A percentile compares a stretch with the other conserved stretches of the same genome.
phyloP scores from a whole-genome alignment of 2,797 vertebrate genomes.

The Salmo trutta region DNA sequence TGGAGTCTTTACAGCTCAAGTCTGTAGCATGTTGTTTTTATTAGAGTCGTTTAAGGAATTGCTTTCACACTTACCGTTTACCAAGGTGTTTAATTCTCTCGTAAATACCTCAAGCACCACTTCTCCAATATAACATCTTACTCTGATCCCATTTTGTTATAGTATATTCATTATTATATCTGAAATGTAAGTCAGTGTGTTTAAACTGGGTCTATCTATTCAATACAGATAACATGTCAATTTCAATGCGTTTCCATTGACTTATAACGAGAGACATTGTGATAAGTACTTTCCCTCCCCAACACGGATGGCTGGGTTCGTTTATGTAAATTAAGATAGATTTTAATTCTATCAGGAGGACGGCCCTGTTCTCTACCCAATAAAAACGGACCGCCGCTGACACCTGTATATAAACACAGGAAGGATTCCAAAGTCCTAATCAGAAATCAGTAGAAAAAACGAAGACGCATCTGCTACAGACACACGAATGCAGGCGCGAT shows the following conservation, averaged over 20 bases:
- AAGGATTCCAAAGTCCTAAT: slow-evolving; percentile 77
- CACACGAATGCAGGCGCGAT: slow-evolving; percentile 72
- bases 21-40: slow-evolving; percentile 25
- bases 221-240: background rate
- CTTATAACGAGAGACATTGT: slow-evolving; percentile 29
- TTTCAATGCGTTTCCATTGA: slow-evolving; percentile 13
- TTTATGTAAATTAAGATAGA: slow-evolving; percentile 81
- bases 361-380: slow-evolving; percentile 90
- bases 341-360: slow-evolving; percentile 83
- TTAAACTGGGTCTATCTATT: background rate
- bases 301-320: slow-evolving; percentile 65
- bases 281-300: slow-evolving; percentile 63
- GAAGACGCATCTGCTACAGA: slow-evolving; percentile 37
- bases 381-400: slow-evolving; percentile 87
- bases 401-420: slow-evolving; percentile 98
- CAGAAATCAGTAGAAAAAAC: slow-evolving; percentile 60
- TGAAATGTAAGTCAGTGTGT: background rate
- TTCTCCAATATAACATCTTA: slow-evolving; percentile 6
- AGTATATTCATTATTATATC: background rate
- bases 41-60: slow-evolving; percentile 33
- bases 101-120: slow-evolving; percentile 14
- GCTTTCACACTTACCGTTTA: slow-evolving; percentile 10
- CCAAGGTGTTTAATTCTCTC: slow-evolving; percentile 30
- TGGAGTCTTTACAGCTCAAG: slow-evolving; percentile 10
- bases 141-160: background rate